Evolutionary conservation across 2,888 invertebrate genomes (phyloP), one percentile per base, ranked within the genome.

Genomic region (Ectemnius lituratus): DNA sequence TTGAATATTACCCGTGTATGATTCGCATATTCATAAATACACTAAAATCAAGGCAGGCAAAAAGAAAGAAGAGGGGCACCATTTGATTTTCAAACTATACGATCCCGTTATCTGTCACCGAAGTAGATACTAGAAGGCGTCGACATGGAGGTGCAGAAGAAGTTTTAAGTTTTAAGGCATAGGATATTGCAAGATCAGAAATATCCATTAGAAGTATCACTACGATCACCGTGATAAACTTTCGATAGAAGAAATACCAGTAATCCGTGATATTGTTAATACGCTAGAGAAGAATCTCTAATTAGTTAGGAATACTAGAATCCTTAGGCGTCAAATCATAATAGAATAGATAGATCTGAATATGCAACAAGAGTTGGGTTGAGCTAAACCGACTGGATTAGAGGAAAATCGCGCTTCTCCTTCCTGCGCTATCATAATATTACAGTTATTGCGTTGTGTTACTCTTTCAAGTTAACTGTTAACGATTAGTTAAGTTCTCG

Each of bases 271-370:
- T 65, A 72, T 64, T 37, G 23, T 16, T 67, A 58, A 63, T 68
- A 72, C 57, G 8, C 67, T 80, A 76, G 28, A 64, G 65, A 59
- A 68, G 52, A 62, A 67, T 67, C 23, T 72, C 68, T 67, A 74
- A 66, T 59, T 66, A 63, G 64, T 67, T 58, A 66, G 69, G 58
- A 71, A 62, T 71, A 62, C 62, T 70, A 70, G 60, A 67, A 71
- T 72, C 57, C 73, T 37, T 80, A 79, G 76, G 76, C 65, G 60
- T 74, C 58, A 79, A 65, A 67, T 63, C 70, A 79, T 73, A 69
- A 67, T 71, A 65, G 47, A 66, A 60, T 68, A 74, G 74, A 74
- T 70, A 77, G 64, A 71, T 59, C 13, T 65, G 23, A 58, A 70
- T 72, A 60, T 62, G 23, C 62, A 61, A 71, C 56, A 57, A 75